These are phyloP conservation scores for Parasteatoda tepidariorum DNA, from an alignment of 1,140 invertebrate genomes.

Conservation along the genomic window DNA sequence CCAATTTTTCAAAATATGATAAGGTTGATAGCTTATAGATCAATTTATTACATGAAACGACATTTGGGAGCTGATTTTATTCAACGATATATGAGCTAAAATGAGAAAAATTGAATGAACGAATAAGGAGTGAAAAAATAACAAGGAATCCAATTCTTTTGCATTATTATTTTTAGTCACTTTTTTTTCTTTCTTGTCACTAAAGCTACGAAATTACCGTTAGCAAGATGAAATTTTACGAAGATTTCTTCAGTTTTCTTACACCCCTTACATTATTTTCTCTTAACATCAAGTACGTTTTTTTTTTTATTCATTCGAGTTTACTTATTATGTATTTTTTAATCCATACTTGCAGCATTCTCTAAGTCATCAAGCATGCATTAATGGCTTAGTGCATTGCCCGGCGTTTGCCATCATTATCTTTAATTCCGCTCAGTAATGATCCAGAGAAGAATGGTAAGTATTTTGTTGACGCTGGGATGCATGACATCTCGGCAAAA, in stretches of 20 bases:
- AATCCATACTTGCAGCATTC: conserved; percentile 18
- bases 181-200: conserved; percentile 40
- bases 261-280: conserved; percentile 8
- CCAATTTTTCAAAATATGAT: conserved; percentile 56
- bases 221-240: conserved; percentile 36
- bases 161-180: conserved; percentile 26
- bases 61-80: conserved; percentile 48
- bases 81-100: conserved; percentile 51
- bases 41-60: conserved; percentile 54
- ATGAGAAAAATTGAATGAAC: conserved; percentile 36
- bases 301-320: not conserved
- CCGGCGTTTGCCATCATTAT: conserved; percentile 44
- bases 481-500: conserved; percentile 3
- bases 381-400: conserved; percentile 35
- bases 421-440: conserved; percentile 43
- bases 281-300: too few relatives aligned
- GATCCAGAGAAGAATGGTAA: conserved; percentile 8
- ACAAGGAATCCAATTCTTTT: conserved; percentile 40
- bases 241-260: not conserved
- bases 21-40: conserved; percentile 57
- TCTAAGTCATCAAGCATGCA: conserved; percentile 41
- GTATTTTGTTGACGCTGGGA: conserved; percentile 22
- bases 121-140: conserved; percentile 37
- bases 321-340: conserved; percentile 23
- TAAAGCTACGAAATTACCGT: conserved; percentile 46